A percentile compares a stretch with the other conserved stretches of the same genome.
These are phyloP conservation scores for Sarcophaga peregrina DNA, from an alignment of 1,140 invertebrate genomes.

Conservation along the genomic window DNA sequence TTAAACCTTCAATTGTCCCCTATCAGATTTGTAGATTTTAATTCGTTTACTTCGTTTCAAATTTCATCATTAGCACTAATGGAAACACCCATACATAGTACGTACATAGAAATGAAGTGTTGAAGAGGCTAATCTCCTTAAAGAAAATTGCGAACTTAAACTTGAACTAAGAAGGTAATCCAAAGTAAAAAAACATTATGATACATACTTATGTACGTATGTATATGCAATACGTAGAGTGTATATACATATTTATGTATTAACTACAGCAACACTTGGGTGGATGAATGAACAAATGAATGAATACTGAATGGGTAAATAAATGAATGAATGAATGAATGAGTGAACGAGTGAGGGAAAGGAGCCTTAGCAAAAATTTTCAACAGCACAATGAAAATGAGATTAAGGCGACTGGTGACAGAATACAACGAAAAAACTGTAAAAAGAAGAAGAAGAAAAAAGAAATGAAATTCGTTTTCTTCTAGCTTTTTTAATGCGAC, in stretches of 20 bases:
- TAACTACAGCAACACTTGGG: background rate
- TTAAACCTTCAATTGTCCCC: background rate
- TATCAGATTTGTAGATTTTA: too few species aligned
- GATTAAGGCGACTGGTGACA: background rate
- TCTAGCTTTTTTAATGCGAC: background rate
- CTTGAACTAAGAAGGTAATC: conserved; percentile 31
- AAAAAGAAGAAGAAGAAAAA: background rate
- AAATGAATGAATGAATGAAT: background rate
- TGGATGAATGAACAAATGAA: background rate
- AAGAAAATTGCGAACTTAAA: conserved; percentile 34
- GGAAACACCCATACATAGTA: background rate
- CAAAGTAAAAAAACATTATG: background rate
- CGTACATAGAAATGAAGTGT: background rate
- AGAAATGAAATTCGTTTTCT: background rate
- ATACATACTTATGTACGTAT: too few species aligned
- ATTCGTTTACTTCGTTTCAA: too few species aligned
- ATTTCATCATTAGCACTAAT: background rate
- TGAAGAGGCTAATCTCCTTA: conserved; percentile 28
- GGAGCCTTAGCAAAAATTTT: background rate
- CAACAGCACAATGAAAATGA: conserved; percentile 16
- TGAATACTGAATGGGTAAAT: background rate
- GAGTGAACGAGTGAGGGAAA: background rate
- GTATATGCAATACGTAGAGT: too few species aligned
- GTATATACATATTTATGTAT: too few species aligned
- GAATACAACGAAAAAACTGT: background rate